A percentile compares a stretch with the other conserved stretches of the same genome.
Conservation (phyloP, 2,113 vertebrate genomes). For the Brachyistius frenatus region DNA sequence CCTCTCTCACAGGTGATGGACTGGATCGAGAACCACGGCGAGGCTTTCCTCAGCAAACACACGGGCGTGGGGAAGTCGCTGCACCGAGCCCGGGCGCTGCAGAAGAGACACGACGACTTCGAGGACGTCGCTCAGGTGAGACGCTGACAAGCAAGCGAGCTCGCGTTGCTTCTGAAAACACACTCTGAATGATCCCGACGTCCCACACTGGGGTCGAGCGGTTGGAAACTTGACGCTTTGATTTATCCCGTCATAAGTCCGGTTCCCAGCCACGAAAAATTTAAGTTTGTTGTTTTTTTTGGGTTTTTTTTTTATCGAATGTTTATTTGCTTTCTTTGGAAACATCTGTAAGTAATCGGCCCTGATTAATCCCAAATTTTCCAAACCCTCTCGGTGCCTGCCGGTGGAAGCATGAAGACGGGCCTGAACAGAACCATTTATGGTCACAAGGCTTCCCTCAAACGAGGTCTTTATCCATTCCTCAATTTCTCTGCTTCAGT, state of each 20-base stretch:
- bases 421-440: conserved; percentile 50
- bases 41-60: conserved; percentile 98
- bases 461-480: conserved; percentile 45
- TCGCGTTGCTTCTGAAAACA: no score
- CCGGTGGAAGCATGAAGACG: conserved; percentile 35
- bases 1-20: conserved; percentile 83
- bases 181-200: no score
- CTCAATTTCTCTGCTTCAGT: conserved; percentile 20
- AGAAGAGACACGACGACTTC: conserved; percentile 98
- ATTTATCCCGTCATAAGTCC: no score
- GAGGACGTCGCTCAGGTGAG: conserved; percentile 98
- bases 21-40: conserved; percentile 99
- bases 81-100: conserved; percentile 94
- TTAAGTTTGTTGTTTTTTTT: background rate
- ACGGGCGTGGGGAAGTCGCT: conserved; percentile 98
- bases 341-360: conserved; percentile 65
- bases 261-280: no score
- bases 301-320: conserved; percentile 39
- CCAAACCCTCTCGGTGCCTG: conserved; percentile 24
- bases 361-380: conserved; percentile 69
- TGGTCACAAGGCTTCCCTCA: conserved; percentile 51
- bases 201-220: no score
- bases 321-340: conserved; percentile 30
- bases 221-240: no score
- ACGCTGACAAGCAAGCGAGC: background rate